A percentile compares a stretch with the other conserved stretches of the same genome.
Evolutionary conservation across 2,888 invertebrate genomes (phyloP).

Genomic region (Pheosia tremula): DNA sequence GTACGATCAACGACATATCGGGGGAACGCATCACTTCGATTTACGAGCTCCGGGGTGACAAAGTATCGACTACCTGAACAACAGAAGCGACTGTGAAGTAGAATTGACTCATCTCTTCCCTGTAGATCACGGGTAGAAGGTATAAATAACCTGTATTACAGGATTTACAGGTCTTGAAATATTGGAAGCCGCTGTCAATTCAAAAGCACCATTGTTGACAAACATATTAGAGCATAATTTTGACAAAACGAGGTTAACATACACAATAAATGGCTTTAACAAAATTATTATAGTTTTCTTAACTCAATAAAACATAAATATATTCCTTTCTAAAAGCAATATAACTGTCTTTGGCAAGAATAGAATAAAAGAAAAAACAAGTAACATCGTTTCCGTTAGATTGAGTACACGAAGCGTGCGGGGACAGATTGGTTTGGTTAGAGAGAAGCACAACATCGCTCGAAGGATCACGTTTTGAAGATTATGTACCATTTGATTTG

Average conservation of each 20-base stretch:
- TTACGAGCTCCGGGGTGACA: constrained; percentile 29
- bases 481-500: constrained; percentile 46
- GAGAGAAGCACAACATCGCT: constrained; percentile 38
- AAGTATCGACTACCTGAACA: constrained; percentile 2
- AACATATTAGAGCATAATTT: no score
- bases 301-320: background rate
- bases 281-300: no score
- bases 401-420: constrained; percentile 18
- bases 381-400: constrained; percentile 23
- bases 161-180: no score
- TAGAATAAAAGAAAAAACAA: constrained; percentile 4
- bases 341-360: background rate
- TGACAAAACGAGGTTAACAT: no score
- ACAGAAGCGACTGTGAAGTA: no score
- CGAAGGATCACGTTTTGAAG: constrained; percentile 52
- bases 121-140: no score
- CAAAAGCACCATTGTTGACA: no score
- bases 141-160: no score
- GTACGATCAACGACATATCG: constrained; percentile 22
- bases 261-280: no score
- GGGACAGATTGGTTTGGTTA: constrained; percentile 46
- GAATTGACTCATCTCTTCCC: no score
- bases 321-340: background rate
- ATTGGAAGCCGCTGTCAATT: no score
- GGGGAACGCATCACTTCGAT: constrained; percentile 42